phyloP scores from a whole-genome alignment of 2,797 vertebrate genomes.

The Cheirogaleus major region DNA sequence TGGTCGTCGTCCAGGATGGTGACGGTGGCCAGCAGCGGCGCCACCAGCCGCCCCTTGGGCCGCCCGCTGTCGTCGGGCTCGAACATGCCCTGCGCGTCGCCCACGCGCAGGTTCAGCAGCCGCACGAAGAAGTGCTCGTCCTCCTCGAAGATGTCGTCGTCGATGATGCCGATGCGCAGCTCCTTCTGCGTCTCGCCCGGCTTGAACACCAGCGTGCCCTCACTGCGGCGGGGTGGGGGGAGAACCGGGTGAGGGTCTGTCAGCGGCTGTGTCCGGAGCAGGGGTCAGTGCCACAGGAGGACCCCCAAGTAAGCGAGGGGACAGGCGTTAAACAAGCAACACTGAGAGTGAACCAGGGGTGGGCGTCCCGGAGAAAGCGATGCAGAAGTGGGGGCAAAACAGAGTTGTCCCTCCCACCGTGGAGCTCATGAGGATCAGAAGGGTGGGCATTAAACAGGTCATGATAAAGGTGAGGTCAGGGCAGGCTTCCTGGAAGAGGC shows the following conservation, averaged over 20 bases:
- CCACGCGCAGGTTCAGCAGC: slow-evolving; percentile 93
- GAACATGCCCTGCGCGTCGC: slow-evolving; percentile 95
- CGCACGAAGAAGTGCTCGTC: slow-evolving; percentile 95
- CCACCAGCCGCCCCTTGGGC: slow-evolving; percentile 91
- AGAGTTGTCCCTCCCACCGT: background rate
- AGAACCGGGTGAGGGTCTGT: background rate
- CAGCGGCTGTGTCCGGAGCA: background rate
- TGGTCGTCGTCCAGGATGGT: slow-evolving; percentile 98
- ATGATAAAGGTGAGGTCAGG: background rate
- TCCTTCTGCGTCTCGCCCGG: slow-evolving; percentile 95
- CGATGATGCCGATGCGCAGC: slow-evolving; percentile 95
- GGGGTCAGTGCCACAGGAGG: background rate
- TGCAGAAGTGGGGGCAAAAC: background rate
- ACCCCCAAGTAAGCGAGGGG: background rate
- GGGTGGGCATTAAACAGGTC: background rate
- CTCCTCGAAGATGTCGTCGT: slow-evolving; percentile 97
- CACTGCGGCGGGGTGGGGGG: slow-evolving; percentile 80
- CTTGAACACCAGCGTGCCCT: slow-evolving; percentile 96
- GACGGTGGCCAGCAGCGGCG: slow-evolving; percentile 93
- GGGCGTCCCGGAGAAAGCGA: background rate
- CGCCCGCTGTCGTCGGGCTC: slow-evolving; percentile 89
- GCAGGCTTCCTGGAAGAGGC: background rate
- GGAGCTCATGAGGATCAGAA: background rate
- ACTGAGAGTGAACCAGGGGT: background rate
- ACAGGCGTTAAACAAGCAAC: background rate